These are phyloP conservation scores for Pentalonia nigronervosa DNA, from an alignment of 1,140 invertebrate genomes.

Conservation along the genomic window DNA sequence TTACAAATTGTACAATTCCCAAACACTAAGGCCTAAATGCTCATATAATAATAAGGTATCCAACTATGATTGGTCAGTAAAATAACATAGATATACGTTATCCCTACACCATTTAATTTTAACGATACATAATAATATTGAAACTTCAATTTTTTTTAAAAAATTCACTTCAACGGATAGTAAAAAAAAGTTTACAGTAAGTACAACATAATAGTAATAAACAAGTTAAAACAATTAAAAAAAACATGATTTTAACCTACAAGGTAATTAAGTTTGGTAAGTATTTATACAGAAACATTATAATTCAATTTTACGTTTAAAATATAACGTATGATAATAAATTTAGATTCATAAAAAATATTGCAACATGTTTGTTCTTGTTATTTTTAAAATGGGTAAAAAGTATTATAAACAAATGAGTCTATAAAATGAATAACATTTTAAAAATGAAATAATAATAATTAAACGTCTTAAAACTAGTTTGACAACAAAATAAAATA, in stretches of 20 bases:
- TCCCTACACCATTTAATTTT: constrained; percentile 49
- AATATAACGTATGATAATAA: background rate
- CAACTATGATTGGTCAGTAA: background rate
- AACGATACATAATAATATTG: constrained; percentile 17
- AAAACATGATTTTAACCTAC: background rate
- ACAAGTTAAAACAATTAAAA: constrained; percentile 26
- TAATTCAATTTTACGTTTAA: constrained; percentile 5
- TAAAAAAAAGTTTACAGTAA: background rate
- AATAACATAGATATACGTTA: constrained; percentile 29
- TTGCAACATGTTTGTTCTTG: constrained; percentile 31
- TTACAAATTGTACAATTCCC: background rate
- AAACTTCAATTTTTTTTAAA: background rate
- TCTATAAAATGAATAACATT: constrained; percentile 42
- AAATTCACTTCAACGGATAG: background rate
- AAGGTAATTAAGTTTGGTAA: constrained; percentile 26
- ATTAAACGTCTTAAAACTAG: constrained; percentile 43
- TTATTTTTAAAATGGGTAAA: constrained; percentile 5
- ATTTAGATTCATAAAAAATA: constrained; percentile 26
- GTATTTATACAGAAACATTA: constrained; percentile 3
- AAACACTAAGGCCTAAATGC: background rate
- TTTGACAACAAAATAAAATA: constrained; percentile 54
- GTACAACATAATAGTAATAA: constrained; percentile 33
- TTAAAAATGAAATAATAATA: constrained; percentile 20
- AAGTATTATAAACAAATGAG: background rate
- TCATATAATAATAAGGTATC: background rate